These are phyloP conservation scores for Eulemur rubriventer DNA, from an alignment of 2,797 vertebrate species.

Conservation along the genomic window DNA sequence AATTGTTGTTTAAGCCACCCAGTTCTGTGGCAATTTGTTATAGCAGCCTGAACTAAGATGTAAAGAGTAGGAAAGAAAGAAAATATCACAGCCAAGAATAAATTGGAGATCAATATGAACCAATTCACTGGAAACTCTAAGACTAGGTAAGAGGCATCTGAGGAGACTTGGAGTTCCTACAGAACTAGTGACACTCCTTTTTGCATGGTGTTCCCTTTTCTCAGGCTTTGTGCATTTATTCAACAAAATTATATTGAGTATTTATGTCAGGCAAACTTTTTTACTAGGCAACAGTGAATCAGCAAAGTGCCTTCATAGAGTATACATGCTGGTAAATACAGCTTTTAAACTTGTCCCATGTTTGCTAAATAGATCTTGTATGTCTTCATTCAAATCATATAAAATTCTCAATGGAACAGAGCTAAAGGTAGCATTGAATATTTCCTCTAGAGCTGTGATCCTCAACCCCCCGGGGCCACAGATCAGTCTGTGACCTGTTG, in stretches of 20 bases:
- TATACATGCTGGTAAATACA: background rate
- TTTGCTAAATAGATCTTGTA: background rate
- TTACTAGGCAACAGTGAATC: background rate
- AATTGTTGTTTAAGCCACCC: background rate
- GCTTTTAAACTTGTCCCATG: background rate
- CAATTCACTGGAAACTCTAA: too few species aligned
- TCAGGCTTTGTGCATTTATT: background rate
- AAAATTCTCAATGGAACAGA: background rate
- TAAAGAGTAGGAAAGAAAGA: background rate
- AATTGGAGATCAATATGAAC: background rate
- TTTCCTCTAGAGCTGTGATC: background rate
- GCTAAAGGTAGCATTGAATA: background rate
- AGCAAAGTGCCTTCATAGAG: background rate
- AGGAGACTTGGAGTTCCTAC: rapidly evolving
- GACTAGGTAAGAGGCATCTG: background rate
- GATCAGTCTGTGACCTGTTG: too few species aligned
- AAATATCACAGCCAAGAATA: background rate
- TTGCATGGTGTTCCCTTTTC: background rate
- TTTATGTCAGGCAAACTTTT: background rate
- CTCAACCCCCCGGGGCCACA: too few species aligned
- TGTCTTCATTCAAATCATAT: background rate
- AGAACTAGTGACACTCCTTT: background rate
- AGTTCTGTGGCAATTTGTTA: background rate
- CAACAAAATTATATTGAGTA: background rate
- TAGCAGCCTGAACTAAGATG: rapidly evolving